Conservation (phyloP, 2,888 invertebrate species). For the Ferrisia virgata region DNA sequence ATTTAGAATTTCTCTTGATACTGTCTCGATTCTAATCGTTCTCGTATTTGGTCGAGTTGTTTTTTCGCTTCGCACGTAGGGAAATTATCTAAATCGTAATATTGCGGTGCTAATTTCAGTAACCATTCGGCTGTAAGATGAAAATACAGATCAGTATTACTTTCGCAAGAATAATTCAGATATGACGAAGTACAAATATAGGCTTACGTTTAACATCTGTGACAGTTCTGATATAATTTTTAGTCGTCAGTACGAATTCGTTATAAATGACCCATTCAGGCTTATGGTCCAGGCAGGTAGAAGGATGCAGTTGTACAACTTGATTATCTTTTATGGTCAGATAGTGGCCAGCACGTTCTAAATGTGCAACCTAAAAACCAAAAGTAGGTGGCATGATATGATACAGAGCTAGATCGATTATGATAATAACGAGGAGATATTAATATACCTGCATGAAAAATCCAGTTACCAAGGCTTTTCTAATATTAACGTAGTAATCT, state of each 20-base stretch:
- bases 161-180: neutral
- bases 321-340: conserved; percentile 99
- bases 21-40: conserved; percentile 79
- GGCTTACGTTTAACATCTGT: conserved; percentile 96
- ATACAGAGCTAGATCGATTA: neutral
- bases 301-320: conserved; percentile 96
- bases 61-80: conserved; percentile 95
- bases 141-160: neutral
- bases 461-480: conserved; percentile 96
- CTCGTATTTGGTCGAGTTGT: conserved; percentile 83
- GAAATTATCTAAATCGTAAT: conserved; percentile 97
- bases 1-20: conserved; percentile 83
- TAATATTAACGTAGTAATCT: conserved; percentile 98
- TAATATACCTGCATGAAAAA: conserved; percentile 95
- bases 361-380: conserved; percentile 76
- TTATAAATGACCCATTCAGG: conserved; percentile 99
- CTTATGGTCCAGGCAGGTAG: conserved; percentile 98
- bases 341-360: conserved; percentile 97
- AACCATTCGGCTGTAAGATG: conserved; percentile 80
- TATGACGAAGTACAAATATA: neutral
- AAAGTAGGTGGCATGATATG: neutral
- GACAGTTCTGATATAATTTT: conserved; percentile 98
- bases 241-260: conserved; percentile 98
- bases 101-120: conserved; percentile 91
- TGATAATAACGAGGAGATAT: no score